A percentile compares a stretch with the other conserved stretches of the same genome.
Conservation (phyloP, 2,113 vertebrate genomes). For the Lepisosteus oculatus region DNA sequence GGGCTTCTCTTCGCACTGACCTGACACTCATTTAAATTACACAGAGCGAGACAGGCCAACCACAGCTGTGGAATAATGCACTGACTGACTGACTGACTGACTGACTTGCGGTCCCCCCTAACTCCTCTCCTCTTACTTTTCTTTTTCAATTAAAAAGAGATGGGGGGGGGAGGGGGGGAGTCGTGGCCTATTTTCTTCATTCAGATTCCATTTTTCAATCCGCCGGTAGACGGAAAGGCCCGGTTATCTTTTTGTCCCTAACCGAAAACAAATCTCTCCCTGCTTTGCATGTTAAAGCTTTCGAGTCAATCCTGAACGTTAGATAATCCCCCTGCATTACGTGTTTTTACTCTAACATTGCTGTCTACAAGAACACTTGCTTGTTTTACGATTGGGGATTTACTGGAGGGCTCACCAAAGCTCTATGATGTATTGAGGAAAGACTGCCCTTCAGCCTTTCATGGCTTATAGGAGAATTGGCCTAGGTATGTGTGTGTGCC, state of each 20-base stretch:
- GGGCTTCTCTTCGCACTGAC: constrained; percentile 75
- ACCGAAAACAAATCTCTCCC: too few relatives aligned
- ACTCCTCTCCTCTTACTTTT: constrained; percentile 37
- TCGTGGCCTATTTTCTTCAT: constrained; percentile 15
- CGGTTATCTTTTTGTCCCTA: background rate
- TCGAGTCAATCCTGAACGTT: too few relatives aligned
- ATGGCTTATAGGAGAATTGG: too few relatives aligned
- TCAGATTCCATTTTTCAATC: constrained; percentile 34
- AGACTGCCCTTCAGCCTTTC: too few relatives aligned
- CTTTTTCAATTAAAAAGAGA: constrained; percentile 50
- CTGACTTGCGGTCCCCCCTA: constrained; percentile 56
- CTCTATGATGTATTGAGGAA: too few relatives aligned
- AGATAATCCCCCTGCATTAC: too few relatives aligned
- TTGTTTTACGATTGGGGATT: too few relatives aligned
- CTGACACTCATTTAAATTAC: constrained; percentile 81
- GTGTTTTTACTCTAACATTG: too few relatives aligned
- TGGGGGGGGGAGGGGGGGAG: constrained; percentile 12
- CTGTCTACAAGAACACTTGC: too few relatives aligned
- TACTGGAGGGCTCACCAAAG: too few relatives aligned
- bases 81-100: constrained; percentile 61
- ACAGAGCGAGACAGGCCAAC: constrained; percentile 65
- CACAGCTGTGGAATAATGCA: constrained; percentile 73
- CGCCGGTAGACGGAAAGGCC: constrained; percentile 12
- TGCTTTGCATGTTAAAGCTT: too few relatives aligned
- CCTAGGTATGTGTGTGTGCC: too few relatives aligned